Evolutionary conservation across 23 tunicate species (phyloP).

Genomic region (Trididemnum nubilum): DNA sequence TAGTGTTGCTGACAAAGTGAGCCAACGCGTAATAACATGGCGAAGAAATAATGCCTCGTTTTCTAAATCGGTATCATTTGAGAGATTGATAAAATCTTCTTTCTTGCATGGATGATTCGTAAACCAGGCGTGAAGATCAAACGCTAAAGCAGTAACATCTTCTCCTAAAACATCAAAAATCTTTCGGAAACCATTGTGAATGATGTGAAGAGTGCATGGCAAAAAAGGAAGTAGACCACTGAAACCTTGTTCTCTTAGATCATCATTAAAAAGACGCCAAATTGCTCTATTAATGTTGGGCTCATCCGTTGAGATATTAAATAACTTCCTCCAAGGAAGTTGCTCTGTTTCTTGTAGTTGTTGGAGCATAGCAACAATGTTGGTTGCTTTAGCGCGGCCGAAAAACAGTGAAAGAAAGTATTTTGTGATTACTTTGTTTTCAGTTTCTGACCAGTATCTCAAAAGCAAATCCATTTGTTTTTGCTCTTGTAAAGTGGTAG

Average conservation of each 20-base stretch:
- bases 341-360: constrained; percentile 1
- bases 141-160: constrained; percentile 5
- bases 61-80: not conserved
- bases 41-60: constrained; percentile 13
- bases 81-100: not conserved
- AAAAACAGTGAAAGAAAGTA: constrained; percentile 2
- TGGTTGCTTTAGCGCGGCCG: constrained; percentile 2
- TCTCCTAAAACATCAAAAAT: constrained; percentile 16
- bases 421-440: not conserved
- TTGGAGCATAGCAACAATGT: constrained; percentile 8
- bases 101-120: constrained; percentile 9
- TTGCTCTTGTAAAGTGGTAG: not conserved
- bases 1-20: constrained; percentile 2
- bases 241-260: constrained; percentile 18
- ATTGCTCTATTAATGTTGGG: constrained; percentile 12
- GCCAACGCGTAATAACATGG: constrained; percentile 12
- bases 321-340: constrained; percentile 15
- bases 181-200: constrained; percentile 3
- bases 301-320: constrained; percentile 12
- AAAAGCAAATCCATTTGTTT: constrained; percentile 14
- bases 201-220: constrained; percentile 3
- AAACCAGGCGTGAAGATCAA: constrained; percentile 2
- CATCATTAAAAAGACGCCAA: constrained; percentile 13
- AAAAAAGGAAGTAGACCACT: constrained; percentile 8
- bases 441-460: not conserved